Evolutionary conservation across 2,113 vertebrate species (phyloP).

Genomic region (Cheirogaleus medius): DNA sequence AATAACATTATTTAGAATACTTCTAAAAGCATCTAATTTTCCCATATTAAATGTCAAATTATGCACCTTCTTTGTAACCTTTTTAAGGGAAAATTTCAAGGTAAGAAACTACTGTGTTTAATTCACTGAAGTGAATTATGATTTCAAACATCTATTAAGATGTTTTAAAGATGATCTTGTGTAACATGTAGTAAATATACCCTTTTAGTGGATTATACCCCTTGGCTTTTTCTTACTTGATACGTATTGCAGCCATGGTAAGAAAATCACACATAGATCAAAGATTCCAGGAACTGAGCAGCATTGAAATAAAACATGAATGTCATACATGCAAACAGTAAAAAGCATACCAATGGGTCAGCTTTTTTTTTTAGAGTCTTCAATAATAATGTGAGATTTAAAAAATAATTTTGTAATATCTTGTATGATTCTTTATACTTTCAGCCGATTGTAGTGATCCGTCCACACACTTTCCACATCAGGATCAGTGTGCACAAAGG

Average conservation of each 20-base stretch:
- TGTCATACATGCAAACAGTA: not conserved
- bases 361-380: not conserved
- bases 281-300: not conserved
- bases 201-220: not conserved
- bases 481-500: not conserved
- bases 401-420: not conserved
- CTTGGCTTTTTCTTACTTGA: slow-evolving; percentile 50
- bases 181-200: not conserved
- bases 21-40: slow-evolving; percentile 43
- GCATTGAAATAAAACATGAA: not conserved
- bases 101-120: not conserved
- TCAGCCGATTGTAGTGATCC: not conserved
- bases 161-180: slow-evolving; percentile 5
- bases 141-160: not conserved
- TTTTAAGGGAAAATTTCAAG: slow-evolving; percentile 57
- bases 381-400: slow-evolving; percentile 3
- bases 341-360: not conserved
- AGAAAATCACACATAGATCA: not conserved
- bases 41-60: slow-evolving; percentile 25
- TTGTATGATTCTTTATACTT: not conserved
- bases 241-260: not conserved
- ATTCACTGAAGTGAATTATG: slow-evolving; percentile 33
- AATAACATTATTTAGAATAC: slow-evolving; percentile 47
- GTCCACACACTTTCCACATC: rapidly evolving
- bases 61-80: not conserved